phyloP scores from a whole-genome alignment of 2,888 invertebrate genomes.

The Mechanitis messenoides region DNA sequence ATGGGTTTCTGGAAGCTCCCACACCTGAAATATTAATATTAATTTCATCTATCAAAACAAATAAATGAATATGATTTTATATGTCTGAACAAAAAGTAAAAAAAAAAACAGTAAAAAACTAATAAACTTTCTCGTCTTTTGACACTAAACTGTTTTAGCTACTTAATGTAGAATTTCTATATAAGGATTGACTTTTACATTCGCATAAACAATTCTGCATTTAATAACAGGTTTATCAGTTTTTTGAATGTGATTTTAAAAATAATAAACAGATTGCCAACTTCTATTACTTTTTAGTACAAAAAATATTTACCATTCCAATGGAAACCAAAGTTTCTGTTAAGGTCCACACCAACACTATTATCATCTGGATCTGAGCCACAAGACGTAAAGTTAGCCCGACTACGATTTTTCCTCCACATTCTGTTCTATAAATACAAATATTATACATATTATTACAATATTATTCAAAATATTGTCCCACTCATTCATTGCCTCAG shows the following conservation, averaged over 20 bases:
- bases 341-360: slow-evolving; percentile 63
- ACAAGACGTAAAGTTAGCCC: slow-evolving; percentile 41
- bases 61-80: no score
- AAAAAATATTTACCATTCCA: slow-evolving; percentile 54
- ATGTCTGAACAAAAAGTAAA: no score
- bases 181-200: no score
- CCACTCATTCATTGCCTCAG: no score
- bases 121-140: no score
- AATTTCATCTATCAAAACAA: neutral
- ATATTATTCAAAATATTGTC: no score
- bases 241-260: no score
- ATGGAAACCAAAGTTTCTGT: slow-evolving; percentile 58
- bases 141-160: no score
- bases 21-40: slow-evolving; percentile 39
- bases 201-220: no score
- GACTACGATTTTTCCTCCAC: slow-evolving; percentile 81
- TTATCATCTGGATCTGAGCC: slow-evolving; percentile 40
- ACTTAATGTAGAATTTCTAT: no score
- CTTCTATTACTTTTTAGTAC: neutral
- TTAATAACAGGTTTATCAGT: no score
- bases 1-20: slow-evolving; percentile 57
- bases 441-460: neutral
- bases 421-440: slow-evolving; percentile 77
- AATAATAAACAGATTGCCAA: neutral
- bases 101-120: no score